phyloP scores from a whole-genome alignment of 2,888 invertebrate species.

The Orchesellides sinensis region DNA sequence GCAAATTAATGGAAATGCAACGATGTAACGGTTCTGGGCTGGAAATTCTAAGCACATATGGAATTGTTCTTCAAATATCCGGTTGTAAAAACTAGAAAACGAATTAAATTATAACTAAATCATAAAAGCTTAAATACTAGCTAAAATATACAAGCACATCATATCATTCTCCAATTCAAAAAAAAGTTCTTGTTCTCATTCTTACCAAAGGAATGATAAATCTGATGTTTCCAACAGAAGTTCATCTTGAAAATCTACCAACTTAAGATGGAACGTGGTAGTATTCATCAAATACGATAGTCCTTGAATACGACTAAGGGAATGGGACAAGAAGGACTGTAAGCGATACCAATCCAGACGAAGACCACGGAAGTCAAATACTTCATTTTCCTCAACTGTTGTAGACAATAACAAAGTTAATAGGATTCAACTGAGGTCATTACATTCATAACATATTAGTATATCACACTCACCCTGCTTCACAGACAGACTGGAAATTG shows the following conservation, averaged over 20 bases:
- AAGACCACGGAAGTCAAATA: conserved; percentile 96
- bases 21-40: conserved; percentile 97
- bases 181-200: conserved; percentile 11
- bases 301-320: conserved; percentile 79
- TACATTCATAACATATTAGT: not conserved
- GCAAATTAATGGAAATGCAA: conserved; percentile 98
- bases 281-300: conserved; percentile 95
- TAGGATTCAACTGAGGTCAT: not conserved
- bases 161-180: not conserved
- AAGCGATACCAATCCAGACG: conserved; percentile 98
- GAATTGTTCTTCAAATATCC: conserved; percentile 98
- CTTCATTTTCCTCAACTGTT: conserved; percentile 95
- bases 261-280: conserved; percentile 96
- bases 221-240: conserved; percentile 98
- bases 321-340: conserved; percentile 94
- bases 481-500: conserved; percentile 89
- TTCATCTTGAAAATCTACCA: conserved; percentile 98
- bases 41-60: conserved; percentile 99
- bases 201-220: conserved; percentile 94
- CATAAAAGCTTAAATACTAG: not conserved
- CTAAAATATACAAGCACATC: not conserved
- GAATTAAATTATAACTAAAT: too few relatives aligned
- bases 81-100: conserved; percentile 87
- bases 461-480: conserved; percentile 83
- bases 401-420: conserved; percentile 10